Evolutionary conservation across 1,140 invertebrate genomes (phyloP).

Genomic region (Cephus cinctus): DNA sequence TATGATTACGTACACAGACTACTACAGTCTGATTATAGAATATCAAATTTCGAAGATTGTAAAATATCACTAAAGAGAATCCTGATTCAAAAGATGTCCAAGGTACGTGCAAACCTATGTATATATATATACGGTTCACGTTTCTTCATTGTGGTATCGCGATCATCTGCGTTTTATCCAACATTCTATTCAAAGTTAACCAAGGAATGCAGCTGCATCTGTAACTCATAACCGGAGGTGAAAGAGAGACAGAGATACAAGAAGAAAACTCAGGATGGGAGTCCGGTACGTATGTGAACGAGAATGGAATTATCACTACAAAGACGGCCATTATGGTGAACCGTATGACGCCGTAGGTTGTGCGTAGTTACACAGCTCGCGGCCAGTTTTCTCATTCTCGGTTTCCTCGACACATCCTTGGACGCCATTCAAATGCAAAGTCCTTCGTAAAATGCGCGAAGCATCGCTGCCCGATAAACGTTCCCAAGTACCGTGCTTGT

Average conservation of each 20-base stretch:
- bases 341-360: conserved; percentile 1
- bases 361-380: neutral
- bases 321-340: conserved; percentile 14
- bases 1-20: too few species aligned
- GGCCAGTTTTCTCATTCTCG: too few species aligned
- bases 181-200: too few species aligned
- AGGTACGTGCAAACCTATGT: too few species aligned
- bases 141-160: neutral
- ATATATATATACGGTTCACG: neutral
- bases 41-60: too few species aligned
- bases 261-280: neutral
- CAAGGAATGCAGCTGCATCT: neutral
- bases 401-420: neutral
- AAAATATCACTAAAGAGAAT: too few species aligned
- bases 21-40: too few species aligned
- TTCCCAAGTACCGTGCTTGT: conserved; percentile 2
- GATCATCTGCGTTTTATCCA: neutral
- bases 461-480: conserved; percentile 20
- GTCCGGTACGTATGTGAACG: neutral
- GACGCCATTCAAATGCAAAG: conserved; percentile 24
- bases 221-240: neutral
- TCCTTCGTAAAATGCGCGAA: conserved; percentile 22
- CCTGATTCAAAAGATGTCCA: too few species aligned
- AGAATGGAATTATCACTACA: conserved; percentile 22
- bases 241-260: neutral